Evolutionary conservation across 2,797 vertebrate genomes (phyloP).

Genomic region (Cynopterus sphinx): DNA sequence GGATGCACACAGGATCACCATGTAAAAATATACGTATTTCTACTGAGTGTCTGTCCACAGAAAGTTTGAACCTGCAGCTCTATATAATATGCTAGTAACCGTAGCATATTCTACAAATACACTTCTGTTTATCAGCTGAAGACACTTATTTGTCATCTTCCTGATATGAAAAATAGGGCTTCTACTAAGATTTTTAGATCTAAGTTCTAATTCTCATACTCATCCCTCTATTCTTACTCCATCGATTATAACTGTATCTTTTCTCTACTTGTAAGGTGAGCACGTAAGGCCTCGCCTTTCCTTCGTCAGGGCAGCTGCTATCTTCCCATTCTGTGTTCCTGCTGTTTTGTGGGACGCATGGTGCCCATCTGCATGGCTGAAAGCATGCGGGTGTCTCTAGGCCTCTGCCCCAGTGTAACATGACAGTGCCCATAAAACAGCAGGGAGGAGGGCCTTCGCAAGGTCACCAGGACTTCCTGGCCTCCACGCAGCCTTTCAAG

Average conservation of each 20-base stretch:
- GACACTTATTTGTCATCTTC: background rate
- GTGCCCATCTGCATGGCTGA: rapidly evolving
- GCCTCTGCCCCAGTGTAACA: rapidly evolving
- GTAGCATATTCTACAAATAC: too few relatives aligned
- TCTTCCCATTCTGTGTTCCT: background rate
- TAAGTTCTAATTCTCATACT: too few relatives aligned
- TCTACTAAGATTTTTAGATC: background rate
- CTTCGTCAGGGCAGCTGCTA: background rate
- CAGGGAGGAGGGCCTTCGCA: background rate
- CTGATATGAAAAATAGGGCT: background rate
- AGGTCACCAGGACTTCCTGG: background rate
- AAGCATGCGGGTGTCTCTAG: background rate
- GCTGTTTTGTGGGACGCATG: background rate
- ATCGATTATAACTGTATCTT: background rate
- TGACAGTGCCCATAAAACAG: background rate
- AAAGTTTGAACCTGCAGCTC: background rate
- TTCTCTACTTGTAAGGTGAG: too few relatives aligned
- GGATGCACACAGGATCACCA: background rate
- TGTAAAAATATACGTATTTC: background rate
- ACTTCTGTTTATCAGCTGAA: background rate
- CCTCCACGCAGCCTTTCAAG: background rate
- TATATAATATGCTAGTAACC: background rate
- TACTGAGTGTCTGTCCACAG: too few relatives aligned
- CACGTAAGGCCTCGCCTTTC: background rate
- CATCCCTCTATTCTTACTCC: background rate